These are phyloP conservation scores for Macrostomum lignano DNA, from an alignment of 1,140 invertebrate species.

Conservation along the genomic window DNA sequence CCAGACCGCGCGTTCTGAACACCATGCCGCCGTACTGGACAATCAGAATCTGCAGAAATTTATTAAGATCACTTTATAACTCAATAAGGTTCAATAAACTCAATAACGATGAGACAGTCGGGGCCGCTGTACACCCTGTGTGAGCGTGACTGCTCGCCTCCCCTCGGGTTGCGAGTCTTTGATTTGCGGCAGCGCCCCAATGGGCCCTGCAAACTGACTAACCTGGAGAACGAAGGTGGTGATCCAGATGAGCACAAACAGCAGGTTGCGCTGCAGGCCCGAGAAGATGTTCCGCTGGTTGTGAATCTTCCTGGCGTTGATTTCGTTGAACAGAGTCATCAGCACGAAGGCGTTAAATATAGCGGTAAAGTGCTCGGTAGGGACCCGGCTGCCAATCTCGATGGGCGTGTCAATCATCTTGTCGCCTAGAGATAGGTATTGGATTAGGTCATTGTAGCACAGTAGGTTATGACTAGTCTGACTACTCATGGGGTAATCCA, in stretches of 20 bases:
- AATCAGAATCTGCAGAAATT: constrained; percentile 38
- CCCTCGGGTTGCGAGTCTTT: no score
- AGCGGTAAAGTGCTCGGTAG: constrained; percentile 51
- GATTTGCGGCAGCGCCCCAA: no score
- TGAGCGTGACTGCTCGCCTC: no score
- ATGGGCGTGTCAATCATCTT: not conserved
- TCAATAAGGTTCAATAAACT: no score
- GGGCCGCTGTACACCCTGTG: no score
- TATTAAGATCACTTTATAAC: no score
- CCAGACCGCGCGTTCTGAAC: constrained; percentile 63
- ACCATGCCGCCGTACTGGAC: constrained; percentile 85
- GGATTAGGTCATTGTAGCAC: no score
- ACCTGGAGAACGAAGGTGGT: constrained; percentile 70
- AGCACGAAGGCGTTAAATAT: constrained; percentile 99
- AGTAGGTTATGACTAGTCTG: no score
- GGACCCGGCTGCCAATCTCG: not conserved
- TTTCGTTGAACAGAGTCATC: constrained; percentile 99
- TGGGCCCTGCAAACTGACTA: no score
- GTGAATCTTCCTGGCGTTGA: constrained; percentile 96
- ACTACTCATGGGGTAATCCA: no score
- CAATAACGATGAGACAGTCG: no score
- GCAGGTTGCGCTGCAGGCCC: constrained; percentile 69
- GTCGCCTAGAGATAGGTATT: no score
- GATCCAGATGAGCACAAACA: constrained; percentile 92
- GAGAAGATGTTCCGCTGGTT: constrained; percentile 83